phyloP scores from a whole-genome alignment of 1,140 invertebrate species.

The Colletes latitarsis region DNA sequence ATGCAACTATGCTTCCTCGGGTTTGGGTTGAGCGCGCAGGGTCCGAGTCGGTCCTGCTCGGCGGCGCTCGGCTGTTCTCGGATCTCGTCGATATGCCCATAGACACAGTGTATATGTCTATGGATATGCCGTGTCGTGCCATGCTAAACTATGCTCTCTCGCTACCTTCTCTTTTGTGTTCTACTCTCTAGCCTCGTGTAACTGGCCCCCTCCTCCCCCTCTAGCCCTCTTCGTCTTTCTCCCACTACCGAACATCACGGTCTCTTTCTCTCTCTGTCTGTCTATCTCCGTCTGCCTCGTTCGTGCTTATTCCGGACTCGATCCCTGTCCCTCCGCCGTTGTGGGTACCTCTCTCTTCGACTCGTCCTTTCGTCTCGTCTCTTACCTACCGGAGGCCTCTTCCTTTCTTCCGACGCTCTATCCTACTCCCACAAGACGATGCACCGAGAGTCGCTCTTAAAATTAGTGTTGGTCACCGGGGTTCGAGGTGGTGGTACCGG shows the following conservation, averaged over 20 bases:
- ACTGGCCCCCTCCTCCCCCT: not conserved
- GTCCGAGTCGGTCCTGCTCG: conserved; percentile 73
- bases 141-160: conserved; percentile 12
- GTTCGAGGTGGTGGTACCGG: conserved; percentile 10
- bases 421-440: conserved; percentile 1
- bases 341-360: conserved; percentile 14
- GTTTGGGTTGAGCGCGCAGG: conserved; percentile 74
- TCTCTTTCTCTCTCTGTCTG: too few relatives aligned
- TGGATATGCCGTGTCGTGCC: conserved; percentile 73
- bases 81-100: conserved; percentile 78
- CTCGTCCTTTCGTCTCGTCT: not conserved
- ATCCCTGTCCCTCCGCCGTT: conserved; percentile 26
- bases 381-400: not conserved
- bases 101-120: conserved; percentile 75
- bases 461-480: conserved; percentile 48
- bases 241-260: not conserved
- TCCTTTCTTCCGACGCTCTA: conserved; percentile 16
- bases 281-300: not conserved
- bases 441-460: conserved; percentile 6
- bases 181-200: conserved; percentile 24
- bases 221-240: not conserved
- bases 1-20: conserved; percentile 77
- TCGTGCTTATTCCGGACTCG: not conserved
- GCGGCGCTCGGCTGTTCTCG: conserved; percentile 69
- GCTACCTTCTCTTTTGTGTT: conserved; percentile 16